phyloP scores from a whole-genome alignment of 2,888 invertebrate genomes.

The Scaeva pyrastri region DNA sequence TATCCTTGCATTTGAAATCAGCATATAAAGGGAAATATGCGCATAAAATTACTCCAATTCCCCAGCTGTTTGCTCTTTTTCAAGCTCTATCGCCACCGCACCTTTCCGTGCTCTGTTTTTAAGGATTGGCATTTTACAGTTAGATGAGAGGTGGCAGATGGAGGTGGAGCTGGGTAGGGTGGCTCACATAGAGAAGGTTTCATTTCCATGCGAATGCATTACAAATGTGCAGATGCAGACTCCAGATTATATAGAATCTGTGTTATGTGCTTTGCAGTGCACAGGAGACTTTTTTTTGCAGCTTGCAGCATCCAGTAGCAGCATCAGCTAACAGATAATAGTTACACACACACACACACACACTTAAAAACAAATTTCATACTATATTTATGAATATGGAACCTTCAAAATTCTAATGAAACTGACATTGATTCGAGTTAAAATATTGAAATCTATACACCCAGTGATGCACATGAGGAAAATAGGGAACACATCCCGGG shows the following conservation, averaged over 20 bases:
- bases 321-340: background rate
- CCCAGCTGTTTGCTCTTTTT: constrained; percentile 34
- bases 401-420: constrained; percentile 19
- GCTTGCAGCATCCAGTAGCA: background rate
- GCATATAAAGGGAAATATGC: constrained; percentile 40
- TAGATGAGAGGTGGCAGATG: background rate
- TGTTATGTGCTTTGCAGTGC: background rate
- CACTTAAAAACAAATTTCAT: too few relatives aligned
- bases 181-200: background rate
- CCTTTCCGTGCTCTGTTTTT: background rate
- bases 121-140: constrained; percentile 1
- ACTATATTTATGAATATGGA: constrained; percentile 27
- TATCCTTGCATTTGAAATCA: constrained; percentile 30
- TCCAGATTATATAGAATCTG: constrained; percentile 8
- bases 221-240: constrained; percentile 28
- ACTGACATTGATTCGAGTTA: constrained; percentile 14
- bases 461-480: background rate
- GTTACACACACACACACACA: background rate
- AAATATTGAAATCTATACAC: constrained; percentile 3
- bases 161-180: background rate
- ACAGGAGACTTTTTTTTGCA: background rate
- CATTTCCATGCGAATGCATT: constrained; percentile 19
- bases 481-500: background rate
- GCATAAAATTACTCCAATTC: constrained; percentile 44
- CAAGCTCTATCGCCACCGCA: constrained; percentile 10